Conservation (phyloP, 2,888 invertebrate species). For the Drosophila emarginata region DNA sequence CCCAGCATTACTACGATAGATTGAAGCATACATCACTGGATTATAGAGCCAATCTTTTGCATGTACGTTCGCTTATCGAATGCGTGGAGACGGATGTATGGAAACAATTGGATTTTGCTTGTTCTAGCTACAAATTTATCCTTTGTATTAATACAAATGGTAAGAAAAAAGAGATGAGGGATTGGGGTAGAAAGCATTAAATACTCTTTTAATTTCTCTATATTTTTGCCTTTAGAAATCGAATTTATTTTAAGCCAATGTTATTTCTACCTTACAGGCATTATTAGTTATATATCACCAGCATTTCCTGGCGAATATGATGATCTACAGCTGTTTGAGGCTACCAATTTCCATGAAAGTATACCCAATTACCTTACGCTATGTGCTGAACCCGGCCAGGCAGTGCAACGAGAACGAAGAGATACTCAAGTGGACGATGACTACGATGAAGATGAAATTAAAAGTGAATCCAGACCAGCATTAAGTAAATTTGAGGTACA, state of each 20-base stretch:
- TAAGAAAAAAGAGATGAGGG: conserved; percentile 40
- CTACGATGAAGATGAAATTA: conserved; percentile 41
- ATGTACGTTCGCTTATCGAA: conserved; percentile 81
- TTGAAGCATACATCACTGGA: conserved; percentile 80
- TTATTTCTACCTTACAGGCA: conserved; percentile 48
- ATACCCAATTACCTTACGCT: conserved; percentile 81
- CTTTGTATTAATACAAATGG: conserved; percentile 80
- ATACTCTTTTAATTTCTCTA: no score
- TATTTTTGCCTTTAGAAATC: no score
- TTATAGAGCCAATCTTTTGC: conserved; percentile 79
- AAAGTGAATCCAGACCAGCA: conserved; percentile 23
- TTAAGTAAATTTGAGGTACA: conserved; percentile 71
- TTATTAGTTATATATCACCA: conserved; percentile 81
- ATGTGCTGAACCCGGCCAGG: conserved; percentile 81
- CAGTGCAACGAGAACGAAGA: conserved; percentile 62
- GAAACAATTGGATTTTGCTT: conserved; percentile 71
- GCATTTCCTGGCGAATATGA: conserved; percentile 80
- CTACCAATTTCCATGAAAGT: conserved; percentile 75
- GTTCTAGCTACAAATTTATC: conserved; percentile 80
- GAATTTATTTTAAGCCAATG: neutral
- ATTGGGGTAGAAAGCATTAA: no score
- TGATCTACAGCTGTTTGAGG: conserved; percentile 80
- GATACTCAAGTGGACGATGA: conserved; percentile 50
- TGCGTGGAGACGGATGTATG: conserved; percentile 81
- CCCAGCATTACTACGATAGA: conserved; percentile 80